Evolutionary conservation across 2,888 invertebrate genomes (phyloP), one percentile per base, ranked within the genome.

Genomic region (Diarsia rubi): DNA sequence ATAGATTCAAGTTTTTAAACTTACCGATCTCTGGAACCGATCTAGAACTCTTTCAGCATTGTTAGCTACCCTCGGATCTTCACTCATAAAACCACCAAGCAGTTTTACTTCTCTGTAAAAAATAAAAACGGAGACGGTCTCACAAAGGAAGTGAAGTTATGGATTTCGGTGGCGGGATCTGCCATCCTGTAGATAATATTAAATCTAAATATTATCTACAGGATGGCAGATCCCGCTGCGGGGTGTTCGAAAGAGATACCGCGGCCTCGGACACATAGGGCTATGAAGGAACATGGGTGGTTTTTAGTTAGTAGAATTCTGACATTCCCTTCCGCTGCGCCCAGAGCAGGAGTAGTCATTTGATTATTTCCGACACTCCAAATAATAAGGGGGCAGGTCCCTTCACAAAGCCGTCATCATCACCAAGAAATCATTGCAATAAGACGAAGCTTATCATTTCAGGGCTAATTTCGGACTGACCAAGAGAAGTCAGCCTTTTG

Each of bases 11-110:
- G 27, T 57, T 37, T 27, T n/a, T 5, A 21, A 66, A 42, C 92
- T 90, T 78, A 96, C 96, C 80, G 95, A 93, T 93, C 95, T 92
- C 79, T 96, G 97, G 92, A 96, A 97, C 24, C 97, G 88, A 87
- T 97, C 97, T 16, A 96, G 84, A 0, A 97, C 93, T 66, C 96
- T 85, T 57, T 95, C 96, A 0, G 90, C 88, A 73, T 92, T 93
- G 73, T 87, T 79, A 1, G 89, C 89, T 0, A 89, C 85, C 31
- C 87, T 86, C 0, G 92, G 82, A 8, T 94, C 95, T 21, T 95
- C 95, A 0, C 93, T 90, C 42, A 92, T 88, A 59, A 94, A 95
- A 0, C 96, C 96, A 2, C 94, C 94, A 1, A 96, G 76, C 21
- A 95, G 62, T 73, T 93, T 93, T 2, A 95, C 94, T 8, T 92